A percentile compares a stretch with the other conserved stretches of the same genome.
Conservation (phyloP, 2,797 vertebrate genomes). For the Sarcophilus harrisii region DNA sequence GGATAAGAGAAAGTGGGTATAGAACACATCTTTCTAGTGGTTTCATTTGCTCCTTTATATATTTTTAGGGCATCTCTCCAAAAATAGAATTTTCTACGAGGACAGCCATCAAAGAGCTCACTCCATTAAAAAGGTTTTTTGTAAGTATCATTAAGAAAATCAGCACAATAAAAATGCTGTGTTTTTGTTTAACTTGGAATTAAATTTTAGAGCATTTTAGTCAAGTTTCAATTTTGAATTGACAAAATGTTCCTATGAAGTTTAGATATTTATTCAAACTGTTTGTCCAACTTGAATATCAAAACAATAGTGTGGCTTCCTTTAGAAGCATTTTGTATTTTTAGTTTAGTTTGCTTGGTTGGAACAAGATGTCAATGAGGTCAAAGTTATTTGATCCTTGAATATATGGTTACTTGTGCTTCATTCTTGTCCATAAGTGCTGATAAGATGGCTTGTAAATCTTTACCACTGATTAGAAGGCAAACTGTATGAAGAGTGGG, state of each 20-base stretch:
- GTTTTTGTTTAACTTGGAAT: neutral
- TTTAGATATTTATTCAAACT: slow-evolving; percentile 49
- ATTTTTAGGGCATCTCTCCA: slow-evolving; percentile 90
- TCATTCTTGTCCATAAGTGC: neutral
- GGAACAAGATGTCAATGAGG: neutral
- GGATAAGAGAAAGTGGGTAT: neutral
- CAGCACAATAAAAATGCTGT: slow-evolving; percentile 29
- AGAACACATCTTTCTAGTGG: slow-evolving; percentile 40
- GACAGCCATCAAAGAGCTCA: slow-evolving; percentile 88
- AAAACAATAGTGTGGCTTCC: neutral
- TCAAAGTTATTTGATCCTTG: neutral
- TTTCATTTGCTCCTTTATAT: slow-evolving; percentile 58
- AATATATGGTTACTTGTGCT: neutral
- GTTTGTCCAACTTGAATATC: neutral
- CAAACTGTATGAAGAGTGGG: neutral
- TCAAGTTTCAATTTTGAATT: slow-evolving; percentile 11
- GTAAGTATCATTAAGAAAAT: slow-evolving; percentile 74
- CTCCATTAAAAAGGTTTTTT: slow-evolving; percentile 74
- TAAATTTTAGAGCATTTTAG: slow-evolving; percentile 10
- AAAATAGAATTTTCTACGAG: slow-evolving; percentile 90
- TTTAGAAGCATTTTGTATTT: neutral
- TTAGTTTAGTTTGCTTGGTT: neutral
- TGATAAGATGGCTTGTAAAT: neutral
- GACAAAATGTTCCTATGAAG: neutral
- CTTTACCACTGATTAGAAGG: neutral